Evolutionary conservation across 2,797 vertebrate genomes (phyloP), one percentile per base, ranked within the genome.

Genomic region (Bradypodion ventrale): DNA sequence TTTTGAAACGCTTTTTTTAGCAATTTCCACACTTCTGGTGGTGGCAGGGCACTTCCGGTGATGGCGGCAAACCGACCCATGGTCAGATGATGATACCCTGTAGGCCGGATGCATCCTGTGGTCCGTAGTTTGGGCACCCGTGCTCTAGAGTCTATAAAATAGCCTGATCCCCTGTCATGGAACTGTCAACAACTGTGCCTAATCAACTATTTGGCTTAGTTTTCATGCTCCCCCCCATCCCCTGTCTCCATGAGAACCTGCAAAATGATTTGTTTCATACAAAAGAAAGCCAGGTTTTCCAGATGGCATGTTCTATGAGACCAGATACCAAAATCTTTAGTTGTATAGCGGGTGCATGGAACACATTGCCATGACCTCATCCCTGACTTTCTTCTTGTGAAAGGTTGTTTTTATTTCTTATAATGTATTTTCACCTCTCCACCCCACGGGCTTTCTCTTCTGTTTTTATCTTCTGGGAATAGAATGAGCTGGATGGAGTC

Each of bases 401-500:
- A 9, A 37, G 52, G 6, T 68, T 60, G 1, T 42, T 75, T 80
- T 44, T 23, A 68, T 60, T 44, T 49, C 32, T 63, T 63, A 2
- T 6, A 9, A 68, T 80, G 23, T 73, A 29, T 46, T 85, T 81
- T 68, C 49, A 49, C n/a, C 44, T 68, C 46, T 75, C 9, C 49
- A 29, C 7, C 35, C 3, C 12, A 46, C 44, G 72, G 23, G 19
- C 6, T 21, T 4, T 25, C 29, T 69, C 7, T 1, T 75, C 25
- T 69, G 10, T 69, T 56, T 73, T 10, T 35, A 7, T 82, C 72
- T 77, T 37, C 56, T 75, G 42, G 62, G 59, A 25, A 3, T 91
- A 98, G 98, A 92, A 91, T 63, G 98, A 98, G 89, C 96, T 98
- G 2, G 98, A 98, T 89, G 90, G 88, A 3, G 87, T 97, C 40